Evolutionary conservation across 1,140 invertebrate species (phyloP).

Genomic region (Drosophila lacteicornis): DNA sequence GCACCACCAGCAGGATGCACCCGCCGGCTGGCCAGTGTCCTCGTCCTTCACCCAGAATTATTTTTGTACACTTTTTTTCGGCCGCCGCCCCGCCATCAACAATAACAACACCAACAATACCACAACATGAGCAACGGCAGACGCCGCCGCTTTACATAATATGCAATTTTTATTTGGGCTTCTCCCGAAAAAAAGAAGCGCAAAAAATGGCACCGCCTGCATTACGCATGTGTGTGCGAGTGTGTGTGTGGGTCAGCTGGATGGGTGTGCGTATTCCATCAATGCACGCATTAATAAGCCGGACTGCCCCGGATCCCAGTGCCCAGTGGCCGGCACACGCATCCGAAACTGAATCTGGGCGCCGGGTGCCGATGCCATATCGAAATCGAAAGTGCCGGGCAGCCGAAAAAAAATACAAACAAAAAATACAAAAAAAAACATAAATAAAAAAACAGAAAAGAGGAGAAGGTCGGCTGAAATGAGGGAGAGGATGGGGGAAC

Average conservation of each 20-base stretch:
- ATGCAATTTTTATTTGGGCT: conserved; percentile 81
- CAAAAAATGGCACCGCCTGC: conserved; percentile 49
- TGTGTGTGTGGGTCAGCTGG: conserved; percentile 24
- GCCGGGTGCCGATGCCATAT: conserved; percentile 49
- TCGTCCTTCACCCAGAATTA: conserved; percentile 84
- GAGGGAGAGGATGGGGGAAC: conserved; percentile 33
- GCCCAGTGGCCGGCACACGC: conserved; percentile 29
- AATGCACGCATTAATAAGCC: conserved; percentile 82
- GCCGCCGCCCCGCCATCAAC: conserved; percentile 25
- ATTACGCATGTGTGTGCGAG: conserved; percentile 65
- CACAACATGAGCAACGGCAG: conserved; percentile 57
- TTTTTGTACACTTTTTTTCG: conserved; percentile 72
- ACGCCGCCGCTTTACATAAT: conserved; percentile 75
- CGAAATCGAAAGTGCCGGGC: conserved; percentile 66
- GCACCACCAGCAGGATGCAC: conserved; percentile 27
- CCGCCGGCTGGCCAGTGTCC: conserved; percentile 60
- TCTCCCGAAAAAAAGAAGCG: conserved; percentile 42
- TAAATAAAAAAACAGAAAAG: conserved; percentile 7
- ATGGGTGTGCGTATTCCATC: conserved; percentile 72
- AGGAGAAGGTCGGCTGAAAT: conserved; percentile 31
- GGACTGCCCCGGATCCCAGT: conserved; percentile 32
- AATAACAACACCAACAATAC: conserved; percentile 20
- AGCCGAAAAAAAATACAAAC: conserved; percentile 36
- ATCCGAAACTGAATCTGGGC: conserved; percentile 59
- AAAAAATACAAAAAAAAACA: conserved; percentile 16